These are phyloP conservation scores for Eumacrocentrus americanus DNA, from an alignment of 2,888 invertebrate species.

Conservation along the genomic window DNA sequence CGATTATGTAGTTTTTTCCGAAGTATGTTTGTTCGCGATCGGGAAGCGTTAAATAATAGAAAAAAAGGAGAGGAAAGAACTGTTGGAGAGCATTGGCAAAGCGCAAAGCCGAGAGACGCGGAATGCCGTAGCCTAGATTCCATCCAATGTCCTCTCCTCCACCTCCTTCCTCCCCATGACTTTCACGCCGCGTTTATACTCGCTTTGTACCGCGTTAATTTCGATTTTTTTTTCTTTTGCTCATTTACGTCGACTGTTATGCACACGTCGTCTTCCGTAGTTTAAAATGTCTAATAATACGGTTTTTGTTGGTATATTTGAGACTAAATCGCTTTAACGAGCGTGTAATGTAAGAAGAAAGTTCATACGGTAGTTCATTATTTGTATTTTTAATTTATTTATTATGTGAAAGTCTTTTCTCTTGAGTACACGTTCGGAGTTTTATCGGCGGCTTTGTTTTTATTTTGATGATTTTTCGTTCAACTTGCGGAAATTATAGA, in stretches of 20 bases:
- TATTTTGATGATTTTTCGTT: conserved; percentile 3
- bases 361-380: background rate
- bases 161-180: conserved; percentile 21
- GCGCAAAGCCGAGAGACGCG: conserved; percentile 29
- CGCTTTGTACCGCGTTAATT: conserved; percentile 14
- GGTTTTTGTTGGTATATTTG: no score
- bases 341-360: no score
- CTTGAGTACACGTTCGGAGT: conserved; percentile 6
- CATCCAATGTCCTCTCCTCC: conserved; percentile 28
- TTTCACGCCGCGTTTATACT: conserved; percentile 32
- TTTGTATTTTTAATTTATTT: background rate
- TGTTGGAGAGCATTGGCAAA: background rate
- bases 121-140: conserved; percentile 44
- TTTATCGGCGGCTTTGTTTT: conserved; percentile 14
- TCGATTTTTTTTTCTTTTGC: conserved; percentile 1
- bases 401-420: background rate
- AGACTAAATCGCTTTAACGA: no score
- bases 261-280: background rate
- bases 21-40: background rate
- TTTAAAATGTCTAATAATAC: no score
- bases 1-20: no score
- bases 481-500: background rate
- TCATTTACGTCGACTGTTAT: background rate
- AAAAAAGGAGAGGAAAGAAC: background rate
- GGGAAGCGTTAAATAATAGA: background rate